Evolutionary conservation across 2,113 vertebrate species (phyloP).

Genomic region (Eclectus roratus): DNA sequence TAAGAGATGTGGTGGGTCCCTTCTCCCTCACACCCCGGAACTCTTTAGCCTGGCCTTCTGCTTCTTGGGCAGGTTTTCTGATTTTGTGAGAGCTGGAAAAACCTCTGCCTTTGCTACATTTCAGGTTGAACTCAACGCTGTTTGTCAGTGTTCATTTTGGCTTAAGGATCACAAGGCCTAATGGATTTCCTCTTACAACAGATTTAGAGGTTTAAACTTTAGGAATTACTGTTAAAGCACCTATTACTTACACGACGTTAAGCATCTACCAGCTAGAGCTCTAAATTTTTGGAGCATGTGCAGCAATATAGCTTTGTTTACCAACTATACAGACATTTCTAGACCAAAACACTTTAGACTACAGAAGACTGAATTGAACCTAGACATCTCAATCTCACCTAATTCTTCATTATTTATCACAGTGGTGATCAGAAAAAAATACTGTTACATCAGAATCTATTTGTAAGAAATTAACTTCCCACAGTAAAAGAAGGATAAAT

Average conservation of each 20-base stretch:
- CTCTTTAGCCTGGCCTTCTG: neutral
- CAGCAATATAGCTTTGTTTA: conserved; percentile 16
- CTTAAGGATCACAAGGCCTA: neutral
- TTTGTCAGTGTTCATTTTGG: neutral
- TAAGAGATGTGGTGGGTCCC: neutral
- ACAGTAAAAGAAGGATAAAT: neutral
- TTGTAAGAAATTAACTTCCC: neutral
- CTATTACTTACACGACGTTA: neutral
- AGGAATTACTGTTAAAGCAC: conserved; percentile 12
- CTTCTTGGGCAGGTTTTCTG: neutral
- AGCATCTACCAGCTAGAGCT: neutral
- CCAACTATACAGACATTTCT: neutral
- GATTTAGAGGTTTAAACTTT: conserved; percentile 1
- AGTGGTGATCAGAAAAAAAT: neutral
- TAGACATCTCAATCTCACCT: neutral
- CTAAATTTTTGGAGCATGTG: neutral
- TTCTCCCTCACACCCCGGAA: neutral
- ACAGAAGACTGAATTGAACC: neutral
- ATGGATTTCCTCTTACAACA: neutral
- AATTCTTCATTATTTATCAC: neutral
- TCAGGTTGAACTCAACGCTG: neutral
- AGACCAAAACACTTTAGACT: neutral
- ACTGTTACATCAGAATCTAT: neutral
- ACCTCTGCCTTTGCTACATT: neutral
- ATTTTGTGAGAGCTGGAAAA: neutral